phyloP scores from a whole-genome alignment of 2,888 invertebrate species.

The Campoplex nolae region DNA sequence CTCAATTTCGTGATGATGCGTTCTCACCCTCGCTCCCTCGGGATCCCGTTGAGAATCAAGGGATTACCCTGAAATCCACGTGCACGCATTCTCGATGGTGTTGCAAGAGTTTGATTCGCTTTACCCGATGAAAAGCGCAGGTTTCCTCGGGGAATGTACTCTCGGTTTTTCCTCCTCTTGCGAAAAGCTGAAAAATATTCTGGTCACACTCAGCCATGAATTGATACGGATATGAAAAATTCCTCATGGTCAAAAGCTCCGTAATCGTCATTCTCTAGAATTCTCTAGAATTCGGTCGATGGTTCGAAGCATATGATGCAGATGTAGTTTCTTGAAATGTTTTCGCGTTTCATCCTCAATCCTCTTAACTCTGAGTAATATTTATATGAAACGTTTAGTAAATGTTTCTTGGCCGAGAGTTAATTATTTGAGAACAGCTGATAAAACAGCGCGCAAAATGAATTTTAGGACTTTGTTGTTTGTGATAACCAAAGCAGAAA shows the following conservation, averaged over 20 bases:
- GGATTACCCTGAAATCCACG: constrained; percentile 17
- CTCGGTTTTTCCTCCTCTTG: not conserved
- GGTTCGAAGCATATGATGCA: not conserved
- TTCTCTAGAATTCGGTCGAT: not conserved
- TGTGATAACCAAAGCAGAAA: not conserved
- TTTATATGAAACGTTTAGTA: not conserved
- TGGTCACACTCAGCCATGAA: constrained; percentile 7
- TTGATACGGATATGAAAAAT: not conserved
- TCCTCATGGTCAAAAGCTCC: not conserved
- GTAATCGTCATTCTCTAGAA: not conserved
- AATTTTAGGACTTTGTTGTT: not conserved
- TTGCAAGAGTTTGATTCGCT: constrained; percentile 28
- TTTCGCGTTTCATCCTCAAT: not conserved
- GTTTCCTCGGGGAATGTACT: constrained; percentile 47
- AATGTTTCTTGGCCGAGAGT: not conserved
- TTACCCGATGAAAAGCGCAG: not conserved
- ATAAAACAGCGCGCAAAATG: too few species aligned
- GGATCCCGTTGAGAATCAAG: constrained; percentile 34
- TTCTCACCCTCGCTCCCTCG: constrained; percentile 41
- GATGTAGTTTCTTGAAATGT: not conserved
- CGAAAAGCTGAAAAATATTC: constrained; percentile 24
- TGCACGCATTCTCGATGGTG: constrained; percentile 11
- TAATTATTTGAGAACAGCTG: not conserved
- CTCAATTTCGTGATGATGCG: constrained; percentile 54
- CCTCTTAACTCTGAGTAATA: too few species aligned